Evolutionary conservation across 35 echinoderm and acorn worm genomes (phyloP).

Genomic region (Patiria miniata): DNA sequence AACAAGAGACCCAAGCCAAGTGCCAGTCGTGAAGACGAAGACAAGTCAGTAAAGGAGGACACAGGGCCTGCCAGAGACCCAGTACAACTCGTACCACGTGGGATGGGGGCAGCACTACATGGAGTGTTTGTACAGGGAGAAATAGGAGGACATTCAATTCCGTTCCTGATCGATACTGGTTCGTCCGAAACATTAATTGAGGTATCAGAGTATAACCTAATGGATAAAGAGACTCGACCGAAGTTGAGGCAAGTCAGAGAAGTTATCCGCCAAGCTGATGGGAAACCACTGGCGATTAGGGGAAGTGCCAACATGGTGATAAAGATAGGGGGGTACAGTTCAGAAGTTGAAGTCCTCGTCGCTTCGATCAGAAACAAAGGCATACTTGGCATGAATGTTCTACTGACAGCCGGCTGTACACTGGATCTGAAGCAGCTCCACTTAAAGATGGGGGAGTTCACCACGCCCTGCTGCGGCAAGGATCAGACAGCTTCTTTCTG

Average conservation of each 20-base stretch:
- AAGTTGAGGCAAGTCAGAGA: not conserved
- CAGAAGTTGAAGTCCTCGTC: too few species aligned
- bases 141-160: not conserved
- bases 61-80: too few species aligned
- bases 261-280: not conserved
- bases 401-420: not conserved
- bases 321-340: not conserved
- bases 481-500: too few species aligned
- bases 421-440: not conserved
- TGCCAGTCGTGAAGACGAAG: too few species aligned
- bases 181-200: constrained; percentile 24
- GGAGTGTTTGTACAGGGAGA: constrained; percentile 32
- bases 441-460: too few species aligned
- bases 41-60: too few species aligned
- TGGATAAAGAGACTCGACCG: not conserved
- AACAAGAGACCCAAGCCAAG: too few species aligned
- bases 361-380: too few species aligned
- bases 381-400: not conserved
- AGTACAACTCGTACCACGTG: too few species aligned
- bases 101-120: not conserved
- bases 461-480: too few species aligned
- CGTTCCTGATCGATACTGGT: constrained; percentile 36
- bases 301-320: not conserved
- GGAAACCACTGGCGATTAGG: not conserved
- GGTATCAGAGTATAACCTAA: not conserved